Evolutionary conservation across 2,113 vertebrate genomes (phyloP).

Genomic region (Pontoporia blainvillei): DNA sequence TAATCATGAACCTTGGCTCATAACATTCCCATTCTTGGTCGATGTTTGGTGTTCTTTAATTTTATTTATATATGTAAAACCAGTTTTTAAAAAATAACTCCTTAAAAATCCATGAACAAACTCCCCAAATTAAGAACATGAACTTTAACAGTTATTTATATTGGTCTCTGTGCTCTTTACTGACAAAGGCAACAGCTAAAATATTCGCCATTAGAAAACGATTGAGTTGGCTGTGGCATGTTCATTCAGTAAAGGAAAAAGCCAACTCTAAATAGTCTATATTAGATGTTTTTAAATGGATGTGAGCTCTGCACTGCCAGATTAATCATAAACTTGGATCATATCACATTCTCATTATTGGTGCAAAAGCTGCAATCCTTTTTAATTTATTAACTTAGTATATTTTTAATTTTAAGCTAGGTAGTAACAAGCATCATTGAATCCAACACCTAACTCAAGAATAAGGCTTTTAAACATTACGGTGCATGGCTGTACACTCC

Average conservation of each 20-base stretch:
- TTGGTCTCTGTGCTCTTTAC: background rate
- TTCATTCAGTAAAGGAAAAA: background rate
- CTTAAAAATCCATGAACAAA: background rate
- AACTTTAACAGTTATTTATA: background rate
- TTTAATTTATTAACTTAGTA: background rate
- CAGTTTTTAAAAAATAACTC: background rate
- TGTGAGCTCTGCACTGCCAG: background rate
- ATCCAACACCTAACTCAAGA: no score
- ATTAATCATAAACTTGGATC: background rate
- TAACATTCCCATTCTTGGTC: background rate
- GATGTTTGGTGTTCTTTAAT: background rate
- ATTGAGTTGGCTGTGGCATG: no score
- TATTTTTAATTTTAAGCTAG: background rate
- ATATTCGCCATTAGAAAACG: background rate
- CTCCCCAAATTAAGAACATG: background rate
- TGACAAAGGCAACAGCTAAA: no score
- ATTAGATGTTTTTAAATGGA: background rate
- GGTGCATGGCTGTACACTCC: no score
- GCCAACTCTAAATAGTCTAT: background rate
- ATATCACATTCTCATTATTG: background rate
- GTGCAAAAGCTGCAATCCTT: background rate
- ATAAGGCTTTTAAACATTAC: background rate
- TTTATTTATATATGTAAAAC: background rate
- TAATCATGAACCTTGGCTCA: background rate
- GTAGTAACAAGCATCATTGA: background rate